Evolutionary conservation across 2,113 vertebrate species (phyloP), one percentile per base, ranked within the genome.

Genomic region (Tiliqua scincoides): DNA sequence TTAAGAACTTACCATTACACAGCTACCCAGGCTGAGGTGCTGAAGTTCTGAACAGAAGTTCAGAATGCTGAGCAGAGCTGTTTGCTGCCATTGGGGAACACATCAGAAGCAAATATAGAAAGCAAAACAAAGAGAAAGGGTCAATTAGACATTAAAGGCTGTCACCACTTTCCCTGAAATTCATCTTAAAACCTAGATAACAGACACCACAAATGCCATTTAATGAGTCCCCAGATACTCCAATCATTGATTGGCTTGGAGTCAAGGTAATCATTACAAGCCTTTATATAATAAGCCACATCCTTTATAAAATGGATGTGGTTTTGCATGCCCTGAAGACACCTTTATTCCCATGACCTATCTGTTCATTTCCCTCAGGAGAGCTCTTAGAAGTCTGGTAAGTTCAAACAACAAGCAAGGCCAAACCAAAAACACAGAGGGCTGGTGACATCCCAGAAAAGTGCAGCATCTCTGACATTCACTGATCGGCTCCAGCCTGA

Each of bases 1-100:
- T 35, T 23, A 83, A 85, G 88, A 48, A 96, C 98, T 98, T 93
- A 99, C 99, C 98, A 98, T 98, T 83, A 99, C 97, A 6, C 99
- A 99, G 94, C 98, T 99, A 86, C 98, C 99, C 77, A 99, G 95
- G 96, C 98, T 99, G 90, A 99, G 97, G 96, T 99, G 98, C 91
- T 96, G 98, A 93, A 99, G 96, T 91, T 99, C 98, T 9, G 97
- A 96, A 91, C 98, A 99, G 97, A 99, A 99, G 92, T 98, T 99
- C 95, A 99, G 96, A 95, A 99, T 98, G 95, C 97, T 99, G 95
- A 99, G 97, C 89, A 99, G 95, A 57, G 98, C 97, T 63, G 98
- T 98, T 98, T 99, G 99, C 99, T 99, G 96, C 93, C 96, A 94
- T 59, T 0, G 73, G 93, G 95, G 94, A 97, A 89, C 92, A 91